Evolutionary conservation across 2,888 invertebrate species (phyloP), one percentile per base, ranked within the genome.

Genomic region (Plebejus anna): DNA sequence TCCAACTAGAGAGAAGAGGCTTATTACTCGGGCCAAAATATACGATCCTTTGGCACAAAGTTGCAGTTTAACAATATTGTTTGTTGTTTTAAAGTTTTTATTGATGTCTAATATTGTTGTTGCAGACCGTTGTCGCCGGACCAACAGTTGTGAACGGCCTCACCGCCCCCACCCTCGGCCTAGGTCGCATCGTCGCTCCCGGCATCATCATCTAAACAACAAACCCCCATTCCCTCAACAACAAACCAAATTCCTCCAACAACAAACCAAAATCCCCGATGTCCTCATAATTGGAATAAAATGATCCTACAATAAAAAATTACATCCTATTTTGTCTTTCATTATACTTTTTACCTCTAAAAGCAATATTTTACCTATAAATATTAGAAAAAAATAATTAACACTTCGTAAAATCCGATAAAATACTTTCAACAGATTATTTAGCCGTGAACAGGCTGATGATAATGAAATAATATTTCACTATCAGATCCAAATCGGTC

Each of bases 41-140:
- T 32, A 32, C 32, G 32, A 32, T 32, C 32, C 32, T 32, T 32
- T 32, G 32, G 32, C 32, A 32, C 32, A 32, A 32, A 32, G 32
- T 32, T 32, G 32, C 32, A 32, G 32, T 32, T 32, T 32, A 32
- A 32, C 32, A 32, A 32, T 32, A 32, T 32, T 32, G 32, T 32
- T 1, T 32, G 32, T 32, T 32, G 32, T 32, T 32, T 32, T 32
- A 32, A 2, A 32, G 47, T 9, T 47, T 42, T 47, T 47, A 13
- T 66, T 66, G 13, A 28, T 32, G 47, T 16, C 11, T 55, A 16
- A 55, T 22, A 0, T 55, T 61, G 32, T 73, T 42, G 36, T 83
- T 82, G 3, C 85, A 93, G 93, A 91, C 92, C 79, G 77, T 92
- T 79, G 90, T 93, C 2, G 89, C 91, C 28, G 92, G 92, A 5